Conservation (phyloP, 2,888 invertebrate species). For the Malthinus flaveolus region DNA sequence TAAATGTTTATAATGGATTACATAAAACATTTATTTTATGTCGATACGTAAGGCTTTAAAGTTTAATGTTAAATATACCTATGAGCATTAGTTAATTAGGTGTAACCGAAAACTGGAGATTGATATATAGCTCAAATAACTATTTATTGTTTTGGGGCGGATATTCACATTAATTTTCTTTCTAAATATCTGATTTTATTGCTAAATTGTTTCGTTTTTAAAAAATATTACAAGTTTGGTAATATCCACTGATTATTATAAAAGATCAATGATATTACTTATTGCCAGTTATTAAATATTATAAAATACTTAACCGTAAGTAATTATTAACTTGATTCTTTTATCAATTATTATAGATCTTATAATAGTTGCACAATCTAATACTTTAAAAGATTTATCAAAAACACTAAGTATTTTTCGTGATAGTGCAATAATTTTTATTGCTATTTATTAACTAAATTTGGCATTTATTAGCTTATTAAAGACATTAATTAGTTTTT, state of each 20-base stretch:
- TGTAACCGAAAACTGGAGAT: slow-evolving; percentile 5
- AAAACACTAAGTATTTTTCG: background rate
- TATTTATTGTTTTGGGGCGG: slow-evolving; percentile 16
- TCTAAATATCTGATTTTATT: slow-evolving; percentile 12
- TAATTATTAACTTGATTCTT: slow-evolving; percentile 8
- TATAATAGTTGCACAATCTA: background rate
- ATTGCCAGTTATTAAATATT: slow-evolving; percentile 17
- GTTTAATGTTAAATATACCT: background rate
- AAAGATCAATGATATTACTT: slow-evolving; percentile 8
- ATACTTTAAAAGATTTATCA: slow-evolving; percentile 1
- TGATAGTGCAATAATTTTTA: slow-evolving; percentile 2
- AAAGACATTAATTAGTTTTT: no score
- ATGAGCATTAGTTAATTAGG: slow-evolving; percentile 7
- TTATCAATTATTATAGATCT: slow-evolving; percentile 12
- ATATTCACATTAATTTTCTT: slow-evolving; percentile 10
- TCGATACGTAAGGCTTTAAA: background rate
- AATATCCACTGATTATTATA: slow-evolving; percentile 9
- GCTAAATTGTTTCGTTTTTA: slow-evolving; percentile 12
- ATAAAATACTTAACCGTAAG: slow-evolving; percentile 14
- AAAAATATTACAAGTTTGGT: slow-evolving; percentile 10
- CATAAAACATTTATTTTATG: slow-evolving; percentile 1
- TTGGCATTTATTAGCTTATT: no score
- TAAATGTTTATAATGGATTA: background rate
- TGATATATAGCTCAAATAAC: slow-evolving; percentile 5
- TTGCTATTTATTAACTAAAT: no score